phyloP scores from a whole-genome alignment of 1,140 invertebrate genomes.

The Drosophila mauritiana region DNA sequence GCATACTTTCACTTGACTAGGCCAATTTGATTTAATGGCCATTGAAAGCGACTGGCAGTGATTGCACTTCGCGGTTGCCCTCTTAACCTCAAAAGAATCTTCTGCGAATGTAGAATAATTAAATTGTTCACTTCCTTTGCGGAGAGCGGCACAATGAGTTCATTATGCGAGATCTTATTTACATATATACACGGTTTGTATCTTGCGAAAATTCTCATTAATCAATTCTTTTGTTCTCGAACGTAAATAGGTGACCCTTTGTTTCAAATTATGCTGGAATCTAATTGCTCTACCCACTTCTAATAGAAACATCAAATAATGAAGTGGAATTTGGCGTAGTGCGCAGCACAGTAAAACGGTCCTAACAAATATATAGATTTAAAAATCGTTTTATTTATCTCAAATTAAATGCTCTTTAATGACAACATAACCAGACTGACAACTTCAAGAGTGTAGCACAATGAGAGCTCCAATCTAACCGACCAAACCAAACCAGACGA shows the following conservation, averaged over 20 bases:
- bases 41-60: slow-evolving; percentile 23
- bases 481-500: slow-evolving; percentile 23
- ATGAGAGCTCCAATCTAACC: slow-evolving; percentile 22
- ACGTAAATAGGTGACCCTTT: slow-evolving; percentile 71
- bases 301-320: slow-evolving; percentile 25
- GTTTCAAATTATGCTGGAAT: slow-evolving; percentile 45
- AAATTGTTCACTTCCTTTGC: slow-evolving; percentile 74
- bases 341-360: background rate
- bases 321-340: slow-evolving; percentile 8
- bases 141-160: slow-evolving; percentile 59
- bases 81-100: slow-evolving; percentile 64
- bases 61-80: slow-evolving; percentile 48
- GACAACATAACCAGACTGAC: slow-evolving; percentile 45
- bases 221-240: slow-evolving; percentile 77
- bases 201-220: slow-evolving; percentile 72
- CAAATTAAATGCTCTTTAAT: slow-evolving; percentile 44
- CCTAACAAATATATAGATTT: background rate
- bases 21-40: slow-evolving; percentile 61
- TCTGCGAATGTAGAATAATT: slow-evolving; percentile 60
- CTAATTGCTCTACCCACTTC: slow-evolving; percentile 49
- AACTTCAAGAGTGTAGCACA: slow-evolving; percentile 17
- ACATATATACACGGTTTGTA: slow-evolving; percentile 15
- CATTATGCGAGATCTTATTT: slow-evolving; percentile 62
- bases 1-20: slow-evolving; percentile 67
- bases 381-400: slow-evolving; percentile 22